These are phyloP conservation scores for Gasterosteus nipponicus DNA, from an alignment of 2,113 vertebrate species.

Conservation along the genomic window DNA sequence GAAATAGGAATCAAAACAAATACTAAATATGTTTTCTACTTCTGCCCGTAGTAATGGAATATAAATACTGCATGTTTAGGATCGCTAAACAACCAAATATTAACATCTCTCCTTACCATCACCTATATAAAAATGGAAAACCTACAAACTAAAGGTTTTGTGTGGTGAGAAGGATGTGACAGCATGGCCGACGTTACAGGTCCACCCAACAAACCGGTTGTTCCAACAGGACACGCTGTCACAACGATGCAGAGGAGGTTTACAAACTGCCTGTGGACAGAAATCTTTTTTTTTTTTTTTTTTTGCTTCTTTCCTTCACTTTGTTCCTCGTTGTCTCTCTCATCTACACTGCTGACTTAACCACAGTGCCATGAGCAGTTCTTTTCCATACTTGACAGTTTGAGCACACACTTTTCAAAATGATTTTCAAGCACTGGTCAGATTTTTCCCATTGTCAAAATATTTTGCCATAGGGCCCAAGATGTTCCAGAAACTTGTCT, in stretches of 20 bases:
- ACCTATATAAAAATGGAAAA: neutral
- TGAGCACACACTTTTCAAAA: slow-evolving; percentile 58
- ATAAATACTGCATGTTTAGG: neutral
- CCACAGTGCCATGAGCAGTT: slow-evolving; percentile 46
- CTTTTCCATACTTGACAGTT: slow-evolving; percentile 52
- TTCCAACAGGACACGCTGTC: slow-evolving; percentile 8
- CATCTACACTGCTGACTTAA: slow-evolving; percentile 23
- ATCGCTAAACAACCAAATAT: neutral
- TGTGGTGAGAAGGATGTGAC: neutral
- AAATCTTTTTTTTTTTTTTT: slow-evolving; percentile 1
- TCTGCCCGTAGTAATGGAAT: neutral
- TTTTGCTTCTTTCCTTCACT: slow-evolving; percentile 1
- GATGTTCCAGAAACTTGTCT: slow-evolving; percentile 28
- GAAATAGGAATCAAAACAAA: neutral
- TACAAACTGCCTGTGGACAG: slow-evolving; percentile 30
- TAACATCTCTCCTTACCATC: neutral
- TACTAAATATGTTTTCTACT: neutral
- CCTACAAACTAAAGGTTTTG: neutral
- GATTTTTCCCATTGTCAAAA: slow-evolving; percentile 47
- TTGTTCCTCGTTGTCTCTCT: slow-evolving; percentile 17
- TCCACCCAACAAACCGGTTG: neutral
- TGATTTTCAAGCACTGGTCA: slow-evolving; percentile 52
- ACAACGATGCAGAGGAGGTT: neutral
- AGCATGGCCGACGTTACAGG: slow-evolving; percentile 2
- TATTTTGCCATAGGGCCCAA: slow-evolving; percentile 40